A percentile compares a stretch with the other conserved stretches of the same genome.
phyloP scores from a whole-genome alignment of 2,797 vertebrate species.

The Sphaeramia orbicularis region DNA sequence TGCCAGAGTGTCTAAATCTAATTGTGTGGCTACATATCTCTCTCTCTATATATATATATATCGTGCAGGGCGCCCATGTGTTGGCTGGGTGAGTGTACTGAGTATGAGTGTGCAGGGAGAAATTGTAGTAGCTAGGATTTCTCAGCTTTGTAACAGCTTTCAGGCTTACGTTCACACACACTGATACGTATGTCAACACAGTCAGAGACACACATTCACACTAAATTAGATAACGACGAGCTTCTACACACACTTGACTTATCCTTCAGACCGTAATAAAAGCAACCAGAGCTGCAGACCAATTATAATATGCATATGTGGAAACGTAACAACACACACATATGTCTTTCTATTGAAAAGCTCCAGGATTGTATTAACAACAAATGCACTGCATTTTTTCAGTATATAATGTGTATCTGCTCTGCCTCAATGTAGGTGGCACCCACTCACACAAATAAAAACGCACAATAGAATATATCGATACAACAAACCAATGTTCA shows the following conservation, averaged over 20 bases:
- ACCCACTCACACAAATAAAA: no score
- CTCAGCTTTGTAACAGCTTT: constrained; percentile 34
- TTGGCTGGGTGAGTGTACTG: constrained; percentile 1
- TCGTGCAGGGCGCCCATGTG: background rate
- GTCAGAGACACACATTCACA: constrained; percentile 16
- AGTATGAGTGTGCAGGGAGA: background rate
- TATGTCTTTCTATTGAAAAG: background rate
- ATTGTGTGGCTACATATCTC: constrained; percentile 27
- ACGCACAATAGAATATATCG: no score
- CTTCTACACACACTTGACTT: background rate
- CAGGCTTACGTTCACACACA: constrained; percentile 13
- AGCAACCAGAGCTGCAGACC: background rate
- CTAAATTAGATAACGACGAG: constrained; percentile 6
- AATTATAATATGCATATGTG: background rate
- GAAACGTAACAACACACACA: background rate
- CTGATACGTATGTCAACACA: constrained; percentile 21
- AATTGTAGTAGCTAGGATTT: constrained; percentile 27
- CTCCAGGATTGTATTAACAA: no score
- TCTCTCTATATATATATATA: constrained; percentile 1
- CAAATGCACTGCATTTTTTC: no score
- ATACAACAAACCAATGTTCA: no score
- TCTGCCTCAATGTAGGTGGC: no score
- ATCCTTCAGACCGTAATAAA: background rate
- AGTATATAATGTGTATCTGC: no score
- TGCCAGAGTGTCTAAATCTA: constrained; percentile 12